Conservation (phyloP, 2,888 invertebrate genomes). For the Sphecodes monilicornis region DNA sequence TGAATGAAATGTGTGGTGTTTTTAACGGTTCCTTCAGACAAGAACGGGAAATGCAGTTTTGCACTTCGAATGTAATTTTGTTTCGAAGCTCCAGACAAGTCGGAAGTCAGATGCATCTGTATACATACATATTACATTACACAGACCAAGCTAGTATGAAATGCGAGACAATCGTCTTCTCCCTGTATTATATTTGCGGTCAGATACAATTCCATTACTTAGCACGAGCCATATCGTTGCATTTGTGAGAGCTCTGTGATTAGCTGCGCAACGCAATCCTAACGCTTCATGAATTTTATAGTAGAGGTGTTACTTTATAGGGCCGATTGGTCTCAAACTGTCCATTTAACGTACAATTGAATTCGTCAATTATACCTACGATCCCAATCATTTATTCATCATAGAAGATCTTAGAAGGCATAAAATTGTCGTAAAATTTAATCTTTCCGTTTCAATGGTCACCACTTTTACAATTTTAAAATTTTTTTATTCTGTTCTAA, state of each 20-base stretch:
- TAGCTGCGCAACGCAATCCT: constrained; percentile 7
- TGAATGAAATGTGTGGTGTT: neutral
- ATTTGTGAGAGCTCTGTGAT: constrained; percentile 26
- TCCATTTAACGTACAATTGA: neutral
- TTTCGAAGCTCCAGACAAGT: neutral
- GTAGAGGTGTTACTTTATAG: constrained; percentile 7
- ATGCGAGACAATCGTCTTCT: constrained; percentile 45
- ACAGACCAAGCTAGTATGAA: constrained; percentile 13
- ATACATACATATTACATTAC: constrained; percentile 15
- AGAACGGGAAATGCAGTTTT: neutral
- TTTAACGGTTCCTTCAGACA: neutral
- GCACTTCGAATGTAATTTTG: neutral
- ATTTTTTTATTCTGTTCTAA: too few species aligned
- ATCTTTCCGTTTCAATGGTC: too few species aligned
- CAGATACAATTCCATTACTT: constrained; percentile 49
- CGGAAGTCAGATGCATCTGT: constrained; percentile 1
- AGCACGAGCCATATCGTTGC: constrained; percentile 29
- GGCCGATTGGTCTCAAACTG: neutral
- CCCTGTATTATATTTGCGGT: constrained; percentile 18
- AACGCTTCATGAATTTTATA: constrained; percentile 9
- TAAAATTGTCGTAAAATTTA: too few species aligned
- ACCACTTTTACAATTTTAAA: too few species aligned
- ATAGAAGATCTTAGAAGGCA: too few species aligned
- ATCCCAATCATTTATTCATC: neutral
- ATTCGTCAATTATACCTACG: neutral